Percentiles rank a stretch among this genome's conserved stretches.
These are phyloP conservation scores for Cordilura impudica DNA, from an alignment of 2,888 invertebrate species.

Conservation along the genomic window DNA sequence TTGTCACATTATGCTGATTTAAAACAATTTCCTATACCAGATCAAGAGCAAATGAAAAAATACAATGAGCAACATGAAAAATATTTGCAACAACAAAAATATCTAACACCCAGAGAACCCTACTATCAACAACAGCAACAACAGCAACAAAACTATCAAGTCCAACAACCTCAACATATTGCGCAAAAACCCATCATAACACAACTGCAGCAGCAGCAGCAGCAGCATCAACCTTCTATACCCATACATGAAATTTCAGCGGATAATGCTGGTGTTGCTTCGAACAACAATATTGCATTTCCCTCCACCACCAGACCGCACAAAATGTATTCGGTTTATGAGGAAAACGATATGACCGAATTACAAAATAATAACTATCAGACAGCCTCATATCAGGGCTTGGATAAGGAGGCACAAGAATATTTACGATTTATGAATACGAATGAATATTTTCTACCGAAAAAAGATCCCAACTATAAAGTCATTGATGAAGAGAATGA, in stretches of 20 bases:
- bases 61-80: conserved; percentile 58
- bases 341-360: conserved; percentile 68
- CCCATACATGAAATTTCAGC: conserved; percentile 50
- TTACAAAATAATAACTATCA: conserved; percentile 53
- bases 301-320: conserved; percentile 1
- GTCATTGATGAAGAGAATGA: conserved; percentile 70
- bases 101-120: conserved; percentile 49
- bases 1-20: conserved; percentile 40
- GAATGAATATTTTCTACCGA: conserved; percentile 75
- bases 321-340: conserved; percentile 67
- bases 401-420: conserved; percentile 72
- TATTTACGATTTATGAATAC: conserved; percentile 76
- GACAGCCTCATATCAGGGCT: conserved; percentile 48
- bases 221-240: conserved; percentile 35
- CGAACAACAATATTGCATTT: conserved; percentile 23
- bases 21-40: conserved; percentile 57
- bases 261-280: not conserved
- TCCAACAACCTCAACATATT: conserved; percentile 34
- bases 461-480: conserved; percentile 73
- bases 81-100: conserved; percentile 59
- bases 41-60: conserved; percentile 53
- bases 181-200: conserved; percentile 18
- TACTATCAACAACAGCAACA: conserved; percentile 41
- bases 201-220: conserved; percentile 53
- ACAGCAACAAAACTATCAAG: conserved; percentile 39